Conservation (phyloP, 2,797 vertebrate species). For the Vultur gryphus region DNA sequence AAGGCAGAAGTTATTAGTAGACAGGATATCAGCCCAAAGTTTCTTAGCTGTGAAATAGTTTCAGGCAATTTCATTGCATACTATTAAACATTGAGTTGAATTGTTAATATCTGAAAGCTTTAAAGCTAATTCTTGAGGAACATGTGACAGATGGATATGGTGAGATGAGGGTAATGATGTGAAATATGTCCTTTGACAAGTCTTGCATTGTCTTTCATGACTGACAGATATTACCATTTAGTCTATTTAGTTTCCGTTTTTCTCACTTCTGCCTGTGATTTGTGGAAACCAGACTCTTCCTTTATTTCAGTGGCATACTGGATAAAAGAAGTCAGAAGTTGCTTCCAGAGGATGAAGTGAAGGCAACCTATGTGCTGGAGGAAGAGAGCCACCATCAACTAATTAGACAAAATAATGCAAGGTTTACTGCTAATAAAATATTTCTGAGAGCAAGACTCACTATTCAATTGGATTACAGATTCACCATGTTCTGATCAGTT, state of each 20-base stretch:
- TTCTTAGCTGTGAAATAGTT: background rate
- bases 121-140: background rate
- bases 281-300: background rate
- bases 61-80: background rate
- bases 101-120: background rate
- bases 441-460: background rate
- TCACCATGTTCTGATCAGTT: background rate
- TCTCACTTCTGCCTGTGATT: background rate
- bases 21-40: background rate
- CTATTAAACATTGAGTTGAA: background rate
- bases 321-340: background rate
- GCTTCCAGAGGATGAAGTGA: background rate
- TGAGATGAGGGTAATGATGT: background rate
- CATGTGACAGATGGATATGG: background rate
- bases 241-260: background rate
- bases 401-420: background rate
- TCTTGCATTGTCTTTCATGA: background rate
- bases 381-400: background rate
- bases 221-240: background rate
- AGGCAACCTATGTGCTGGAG: background rate
- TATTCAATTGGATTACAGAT: background rate
- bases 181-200: background rate
- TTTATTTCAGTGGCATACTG: background rate
- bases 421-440: background rate
- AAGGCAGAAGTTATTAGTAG: background rate